phyloP scores from a whole-genome alignment of 2,888 invertebrate species.

The Leptinotarsa tumamoca region DNA sequence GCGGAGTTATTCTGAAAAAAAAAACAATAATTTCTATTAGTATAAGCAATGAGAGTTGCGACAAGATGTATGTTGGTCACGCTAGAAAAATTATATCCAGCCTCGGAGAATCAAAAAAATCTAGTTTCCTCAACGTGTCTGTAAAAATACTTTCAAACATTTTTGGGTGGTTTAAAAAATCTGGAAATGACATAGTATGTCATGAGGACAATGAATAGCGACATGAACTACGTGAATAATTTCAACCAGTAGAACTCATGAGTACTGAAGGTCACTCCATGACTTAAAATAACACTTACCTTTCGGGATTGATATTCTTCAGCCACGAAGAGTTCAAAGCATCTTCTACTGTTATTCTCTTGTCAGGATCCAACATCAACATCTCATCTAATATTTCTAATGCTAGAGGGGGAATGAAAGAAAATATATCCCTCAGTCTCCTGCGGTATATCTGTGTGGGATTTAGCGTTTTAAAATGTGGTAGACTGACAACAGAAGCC shows the following conservation, averaged over 20 bases:
- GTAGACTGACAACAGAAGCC: slow-evolving; percentile 95
- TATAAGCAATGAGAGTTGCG: too few species aligned
- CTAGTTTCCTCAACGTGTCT: too few species aligned
- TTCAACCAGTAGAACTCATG: too few species aligned
- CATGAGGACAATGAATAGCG: too few species aligned
- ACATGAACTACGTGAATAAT: too few species aligned
- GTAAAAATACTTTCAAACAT: too few species aligned
- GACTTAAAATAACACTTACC: slow-evolving; percentile 72
- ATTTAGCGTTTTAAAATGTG: slow-evolving; percentile 90
- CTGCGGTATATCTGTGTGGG: slow-evolving; percentile 92
- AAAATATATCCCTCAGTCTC: slow-evolving; percentile 91
- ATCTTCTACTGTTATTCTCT: slow-evolving; percentile 92
- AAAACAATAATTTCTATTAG: not conserved
- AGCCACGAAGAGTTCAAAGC: slow-evolving; percentile 94
- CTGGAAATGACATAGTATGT: too few species aligned
- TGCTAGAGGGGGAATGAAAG: slow-evolving; percentile 89
- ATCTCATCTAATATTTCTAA: slow-evolving; percentile 93
- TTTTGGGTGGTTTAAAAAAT: too few species aligned
- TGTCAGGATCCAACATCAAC: slow-evolving; percentile 95
- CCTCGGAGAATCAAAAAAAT: too few species aligned
- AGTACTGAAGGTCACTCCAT: not conserved
- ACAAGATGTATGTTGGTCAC: too few species aligned
- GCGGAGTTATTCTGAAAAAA: too few species aligned
- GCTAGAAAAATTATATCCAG: too few species aligned
- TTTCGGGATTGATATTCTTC: slow-evolving; percentile 90